Conservation (phyloP, 2,797 vertebrate species). For the Graptemys geographica region DNA sequence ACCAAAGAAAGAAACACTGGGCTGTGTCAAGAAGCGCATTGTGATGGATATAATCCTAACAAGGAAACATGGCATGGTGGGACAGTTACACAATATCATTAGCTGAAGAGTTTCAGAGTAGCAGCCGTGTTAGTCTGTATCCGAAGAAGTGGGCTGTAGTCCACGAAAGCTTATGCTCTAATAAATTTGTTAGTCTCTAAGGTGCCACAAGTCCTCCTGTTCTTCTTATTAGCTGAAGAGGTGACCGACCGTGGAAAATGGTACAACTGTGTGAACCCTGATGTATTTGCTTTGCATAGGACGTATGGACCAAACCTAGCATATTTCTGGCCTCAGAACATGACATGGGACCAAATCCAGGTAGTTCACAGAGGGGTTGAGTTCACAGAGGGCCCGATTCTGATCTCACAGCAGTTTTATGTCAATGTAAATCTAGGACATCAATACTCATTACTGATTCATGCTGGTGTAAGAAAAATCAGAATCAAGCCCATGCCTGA, state of each 20-base stretch:
- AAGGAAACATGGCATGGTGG: neutral
- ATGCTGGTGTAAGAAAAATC: neutral
- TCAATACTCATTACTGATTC: neutral
- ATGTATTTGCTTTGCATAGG: neutral
- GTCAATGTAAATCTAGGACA: neutral
- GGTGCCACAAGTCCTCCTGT: no score
- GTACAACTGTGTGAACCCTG: neutral
- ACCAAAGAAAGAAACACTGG: constrained; percentile 24
- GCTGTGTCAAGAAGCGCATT: neutral
- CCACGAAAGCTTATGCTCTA: no score
- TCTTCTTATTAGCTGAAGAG: neutral
- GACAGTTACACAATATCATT: neutral
- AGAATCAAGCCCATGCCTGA: neutral
- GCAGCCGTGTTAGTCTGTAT: no score
- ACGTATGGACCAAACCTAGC: fast-evolving
- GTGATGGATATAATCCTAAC: neutral
- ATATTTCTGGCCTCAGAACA: neutral
- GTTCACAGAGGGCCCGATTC: neutral
- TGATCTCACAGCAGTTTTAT: neutral
- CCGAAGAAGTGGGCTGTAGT: no score
- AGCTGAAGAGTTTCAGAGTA: neutral
- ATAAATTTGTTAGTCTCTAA: no score
- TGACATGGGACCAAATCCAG: neutral
- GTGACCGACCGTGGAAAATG: neutral
- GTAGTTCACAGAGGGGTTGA: neutral